Evolutionary conservation across 1,140 invertebrate species (phyloP), one percentile per base, ranked within the genome.

Genomic region (Mesaphorura yosii): DNA sequence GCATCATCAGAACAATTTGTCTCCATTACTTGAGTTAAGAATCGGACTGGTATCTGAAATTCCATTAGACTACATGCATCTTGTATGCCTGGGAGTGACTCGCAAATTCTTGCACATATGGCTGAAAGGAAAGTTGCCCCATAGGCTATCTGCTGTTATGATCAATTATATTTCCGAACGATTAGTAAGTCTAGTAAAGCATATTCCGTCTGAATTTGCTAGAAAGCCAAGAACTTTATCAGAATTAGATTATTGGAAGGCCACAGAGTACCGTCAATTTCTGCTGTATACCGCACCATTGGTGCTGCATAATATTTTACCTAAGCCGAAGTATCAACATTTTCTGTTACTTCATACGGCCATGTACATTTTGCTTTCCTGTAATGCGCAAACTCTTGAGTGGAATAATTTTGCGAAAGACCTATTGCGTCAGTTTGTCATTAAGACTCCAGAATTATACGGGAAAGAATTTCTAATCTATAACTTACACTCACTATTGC

Each of bases 61-160:
- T 53, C 60, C 61, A 14, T 51, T 68, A 6, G 70, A 72, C 59
- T 69, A 68, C 56, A 70, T 72, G 69, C 70, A 72, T 60, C 45
- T 65, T 1, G 59, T 69, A 17, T 70, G 66, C 56, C 41, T 73
- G 19, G 69, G 69, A 12, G 69, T 71, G 5, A 64, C 64, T 34
- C 65, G 63, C 63, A 67, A 66, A 57, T 41, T 71, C 22, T 45
- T 71, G 6, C 45, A 44, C 39, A 49, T 57, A 34, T 68, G 64
- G 65, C 63, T 66, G 3, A 48, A 27, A 6, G 52, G 52, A 20
- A 54, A 54, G 25, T 39, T 41, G 62, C 10, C 66, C 60, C 41
- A 45, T 67, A 44, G 59, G 53, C 23, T 23, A 15, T 12, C 23
- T 42, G 17, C 17, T 12, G 19, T 17, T 46, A 5, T 27, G 6